Evolutionary conservation across 2,113 vertebrate species (phyloP).

Genomic region (Nothoprocta pentlandii): DNA sequence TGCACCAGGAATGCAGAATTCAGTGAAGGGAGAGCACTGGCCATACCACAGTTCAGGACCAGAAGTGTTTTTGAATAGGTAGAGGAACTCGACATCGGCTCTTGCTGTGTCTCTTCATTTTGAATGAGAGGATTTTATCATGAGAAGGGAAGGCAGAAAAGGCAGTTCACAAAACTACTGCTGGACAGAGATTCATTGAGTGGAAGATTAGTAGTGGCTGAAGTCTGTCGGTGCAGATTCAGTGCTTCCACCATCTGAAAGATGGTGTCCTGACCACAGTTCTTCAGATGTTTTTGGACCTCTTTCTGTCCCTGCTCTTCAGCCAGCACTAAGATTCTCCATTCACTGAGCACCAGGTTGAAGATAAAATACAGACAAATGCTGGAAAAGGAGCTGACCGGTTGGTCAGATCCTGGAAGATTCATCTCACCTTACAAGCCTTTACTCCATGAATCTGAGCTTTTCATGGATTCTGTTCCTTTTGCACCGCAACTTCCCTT

Average conservation of each 20-base stretch:
- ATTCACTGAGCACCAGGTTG: not conserved
- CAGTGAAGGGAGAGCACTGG: not conserved
- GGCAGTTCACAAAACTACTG: not conserved
- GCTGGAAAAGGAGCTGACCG: not conserved
- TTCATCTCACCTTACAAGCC: not conserved
- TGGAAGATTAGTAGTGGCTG: rapidly evolving
- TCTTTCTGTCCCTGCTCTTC: not conserved
- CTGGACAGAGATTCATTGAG: rapidly evolving
- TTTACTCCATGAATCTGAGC: rapidly evolving
- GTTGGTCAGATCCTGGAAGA: not conserved
- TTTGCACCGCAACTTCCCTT: not conserved
- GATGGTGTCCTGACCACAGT: not conserved
- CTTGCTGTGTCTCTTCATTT: not conserved
- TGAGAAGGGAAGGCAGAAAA: not conserved
- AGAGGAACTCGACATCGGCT: not conserved
- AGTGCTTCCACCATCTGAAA: not conserved
- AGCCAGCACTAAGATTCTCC: not conserved
- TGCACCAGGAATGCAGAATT: rapidly evolving
- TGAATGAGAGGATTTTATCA: not conserved
- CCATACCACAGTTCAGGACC: not conserved
- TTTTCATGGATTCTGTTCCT: not conserved
- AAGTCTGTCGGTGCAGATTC: not conserved
- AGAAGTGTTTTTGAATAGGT: rapidly evolving
- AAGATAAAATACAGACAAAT: not conserved
- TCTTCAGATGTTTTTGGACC: not conserved